Conservation (phyloP, 2,888 invertebrate species). For the Geotrupes spiniger region DNA sequence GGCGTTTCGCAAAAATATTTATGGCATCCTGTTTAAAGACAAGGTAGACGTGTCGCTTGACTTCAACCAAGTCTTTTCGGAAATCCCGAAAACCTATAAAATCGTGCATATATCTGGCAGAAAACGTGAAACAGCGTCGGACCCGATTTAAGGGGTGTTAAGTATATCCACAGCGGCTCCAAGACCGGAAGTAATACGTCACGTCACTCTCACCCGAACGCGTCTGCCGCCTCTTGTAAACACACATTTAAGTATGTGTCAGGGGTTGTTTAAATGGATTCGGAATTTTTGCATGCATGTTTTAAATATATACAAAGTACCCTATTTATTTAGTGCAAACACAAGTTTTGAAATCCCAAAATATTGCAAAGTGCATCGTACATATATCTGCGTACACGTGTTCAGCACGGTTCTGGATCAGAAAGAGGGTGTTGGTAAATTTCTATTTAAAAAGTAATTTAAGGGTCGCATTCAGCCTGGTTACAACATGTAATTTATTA, state of each 20-base stretch:
- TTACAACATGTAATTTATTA: too few species aligned
- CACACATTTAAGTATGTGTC: slow-evolving; percentile 5
- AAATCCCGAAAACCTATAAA: slow-evolving; percentile 13
- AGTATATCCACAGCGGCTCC: background rate
- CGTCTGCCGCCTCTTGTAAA: slow-evolving; percentile 8
- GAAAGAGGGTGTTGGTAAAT: too few species aligned
- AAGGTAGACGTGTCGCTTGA: background rate
- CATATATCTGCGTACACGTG: too few species aligned
- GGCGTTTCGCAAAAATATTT: slow-evolving; percentile 11
- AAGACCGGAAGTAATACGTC: slow-evolving; percentile 12
- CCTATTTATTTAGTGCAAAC: slow-evolving; percentile 1
- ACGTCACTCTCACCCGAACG: slow-evolving; percentile 5
- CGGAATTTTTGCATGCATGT: slow-evolving; percentile 7
- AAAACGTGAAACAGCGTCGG: slow-evolving; percentile 3
- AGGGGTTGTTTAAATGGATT: slow-evolving; percentile 9
- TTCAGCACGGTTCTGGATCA: too few species aligned
- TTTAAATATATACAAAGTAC: background rate
- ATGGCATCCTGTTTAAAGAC: slow-evolving; percentile 5
- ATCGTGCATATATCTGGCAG: slow-evolving; percentile 11
- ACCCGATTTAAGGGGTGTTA: slow-evolving; percentile 9
- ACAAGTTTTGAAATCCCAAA: background rate
- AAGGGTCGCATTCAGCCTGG: too few species aligned
- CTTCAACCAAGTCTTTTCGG: slow-evolving; percentile 10
- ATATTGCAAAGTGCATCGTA: too few species aligned
- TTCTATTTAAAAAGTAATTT: slow-evolving; percentile 11